Evolutionary conservation across 2,888 invertebrate genomes (phyloP), one percentile per base, ranked within the genome.

Genomic region (Eupithecia tripunctaria): DNA sequence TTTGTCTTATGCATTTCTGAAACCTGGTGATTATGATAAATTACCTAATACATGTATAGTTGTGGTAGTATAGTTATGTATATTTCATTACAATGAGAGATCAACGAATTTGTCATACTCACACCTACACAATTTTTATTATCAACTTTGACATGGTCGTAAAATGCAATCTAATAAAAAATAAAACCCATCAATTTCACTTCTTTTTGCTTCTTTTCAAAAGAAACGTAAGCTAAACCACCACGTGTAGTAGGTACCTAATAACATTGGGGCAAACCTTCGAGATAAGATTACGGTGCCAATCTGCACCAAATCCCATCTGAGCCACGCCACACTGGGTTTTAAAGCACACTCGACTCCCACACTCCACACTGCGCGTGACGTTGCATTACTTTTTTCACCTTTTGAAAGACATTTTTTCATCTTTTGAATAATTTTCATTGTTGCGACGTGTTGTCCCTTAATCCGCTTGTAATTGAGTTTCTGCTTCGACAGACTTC

Each of bases 241-340:
- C 64, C 87, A 87, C 82, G 85, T 89, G 90, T 89, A 84, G 82
- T 83, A 87, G 89, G 85, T 89, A 86, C 85, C 82, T 77, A 66
- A 85, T 86, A 86, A 86, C 81, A 85, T 88, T 90, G 73, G 68
- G 79, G 76, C 56, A 56, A 60, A 36, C 64, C 64, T 32, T 38
- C 38, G 25, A 91, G 92, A 93, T 93, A 94, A 93, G 91, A 91
- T 89, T 90, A 88, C 83, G 81, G 82, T 84, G 82, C 88, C 56
- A 89, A 90, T 92, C 91, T 91, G 88, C 84, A 87, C 86, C 82
- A 89, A 91, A 93, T 93, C 93, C 92, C 86, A 92, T 93, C 92
- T 85, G 87, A 88, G 90, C 86, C 89, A 94, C 92, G 94, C 93
- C 89, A 91, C 91, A 87, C 85, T 89, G 94, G 91, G 88, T 93